Conservation (phyloP, 2,113 vertebrate genomes). For the Girardinichthys multiradiatus region DNA sequence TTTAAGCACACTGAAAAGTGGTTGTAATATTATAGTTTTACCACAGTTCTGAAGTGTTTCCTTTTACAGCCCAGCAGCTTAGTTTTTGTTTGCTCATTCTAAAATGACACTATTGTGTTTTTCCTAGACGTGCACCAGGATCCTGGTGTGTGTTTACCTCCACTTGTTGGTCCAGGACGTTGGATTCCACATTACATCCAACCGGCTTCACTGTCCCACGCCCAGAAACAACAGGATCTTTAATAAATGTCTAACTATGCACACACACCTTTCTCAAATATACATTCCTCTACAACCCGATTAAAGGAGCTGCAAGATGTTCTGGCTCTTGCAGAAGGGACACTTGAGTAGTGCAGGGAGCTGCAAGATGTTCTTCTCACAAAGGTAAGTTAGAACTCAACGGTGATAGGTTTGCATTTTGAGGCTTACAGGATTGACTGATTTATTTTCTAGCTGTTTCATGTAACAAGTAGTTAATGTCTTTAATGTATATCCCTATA, state of each 20-base stretch:
- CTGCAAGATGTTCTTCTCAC: conserved; percentile 4
- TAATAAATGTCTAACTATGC: conserved; percentile 80
- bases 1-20: too few species aligned
- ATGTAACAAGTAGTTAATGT: too few species aligned
- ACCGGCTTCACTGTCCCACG: conserved; percentile 65
- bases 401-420: neutral
- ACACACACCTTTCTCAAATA: conserved; percentile 86
- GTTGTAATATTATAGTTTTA: neutral
- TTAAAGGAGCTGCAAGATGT: conserved; percentile 78
- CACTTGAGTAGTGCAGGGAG: conserved; percentile 2
- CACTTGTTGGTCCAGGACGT: conserved; percentile 67
- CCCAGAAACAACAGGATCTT: conserved; percentile 82
- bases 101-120: conserved; percentile 40
- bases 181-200: conserved; percentile 65
- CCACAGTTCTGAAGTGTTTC: neutral
- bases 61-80: neutral
- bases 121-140: conserved; percentile 42
- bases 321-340: conserved; percentile 24
- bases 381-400: conserved; percentile 45
- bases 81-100: conserved; percentile 47
- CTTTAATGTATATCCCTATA: neutral
- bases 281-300: conserved; percentile 72
- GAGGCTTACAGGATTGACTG: neutral
- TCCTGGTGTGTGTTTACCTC: conserved; percentile 72
- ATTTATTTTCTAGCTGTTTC: too few species aligned